Percentiles rank a stretch among this genome's conserved stretches.
Conservation (phyloP, 2,113 vertebrate genomes). For the Chaetura pelagica region DNA sequence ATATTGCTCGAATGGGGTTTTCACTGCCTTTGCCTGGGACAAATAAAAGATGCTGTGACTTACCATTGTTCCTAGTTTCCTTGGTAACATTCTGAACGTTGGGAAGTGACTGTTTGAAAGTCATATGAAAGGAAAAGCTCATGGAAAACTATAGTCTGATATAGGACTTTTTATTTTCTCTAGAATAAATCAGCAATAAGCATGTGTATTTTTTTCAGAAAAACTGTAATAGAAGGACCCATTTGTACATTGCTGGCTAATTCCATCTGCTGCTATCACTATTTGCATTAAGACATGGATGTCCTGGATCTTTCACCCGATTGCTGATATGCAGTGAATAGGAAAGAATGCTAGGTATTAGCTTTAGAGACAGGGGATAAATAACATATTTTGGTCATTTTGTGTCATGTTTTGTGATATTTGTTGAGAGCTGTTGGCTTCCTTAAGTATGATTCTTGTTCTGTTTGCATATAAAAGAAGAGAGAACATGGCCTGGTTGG, state of each 20-base stretch:
- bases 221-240: background rate
- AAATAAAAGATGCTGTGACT: constrained; percentile 16
- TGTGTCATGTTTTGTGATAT: background rate
- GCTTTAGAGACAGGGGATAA: background rate
- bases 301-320: background rate
- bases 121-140: background rate
- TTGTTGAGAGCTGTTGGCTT: background rate
- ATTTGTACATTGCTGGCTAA: background rate
- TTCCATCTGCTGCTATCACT: background rate
- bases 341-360: background rate
- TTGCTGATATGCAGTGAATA: background rate
- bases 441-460: background rate
- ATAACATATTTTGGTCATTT: background rate
- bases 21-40: background rate
- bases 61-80: constrained; percentile 44
- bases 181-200: background rate
- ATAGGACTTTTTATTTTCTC: background rate
- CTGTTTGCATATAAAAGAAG: background rate
- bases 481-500: background rate
- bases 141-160: background rate
- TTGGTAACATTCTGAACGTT: constrained; percentile 5
- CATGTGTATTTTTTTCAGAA: background rate
- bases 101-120: constrained; percentile 7
- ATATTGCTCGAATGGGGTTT: background rate
- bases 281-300: background rate